Base-by-base conservation (phyloP, 2,888 invertebrate species). In the Cryptus armator region DNA sequence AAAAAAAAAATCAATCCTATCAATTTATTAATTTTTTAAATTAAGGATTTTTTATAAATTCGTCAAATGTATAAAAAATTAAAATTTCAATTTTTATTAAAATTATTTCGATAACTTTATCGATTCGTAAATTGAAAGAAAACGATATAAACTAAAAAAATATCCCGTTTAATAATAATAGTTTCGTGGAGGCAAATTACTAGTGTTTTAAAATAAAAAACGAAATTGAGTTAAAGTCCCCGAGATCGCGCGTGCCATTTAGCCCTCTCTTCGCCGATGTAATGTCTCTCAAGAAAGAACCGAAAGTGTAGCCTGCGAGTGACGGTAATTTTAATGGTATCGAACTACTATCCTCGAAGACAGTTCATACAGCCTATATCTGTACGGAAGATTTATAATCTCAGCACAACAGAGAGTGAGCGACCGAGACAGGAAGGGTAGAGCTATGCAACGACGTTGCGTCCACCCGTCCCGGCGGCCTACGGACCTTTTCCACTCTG, bases 321-420 rank as follows among this genome's bases (percentile, higher is more conserved):
- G 89, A 88, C 86, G 88, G 86, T 88, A 89, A 89, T 88, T 90
- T 87, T 88, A 87, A 86, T 84, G 84, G 84, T 81, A 86, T 86
- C 80, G 85, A 83, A 88, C 87, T 81, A 7, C 86, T 79, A 83
- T 86, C 81, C 83, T 84, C 84, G 83, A 86, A 86, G 83, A 83
- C 84, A 87, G 86, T 68, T 83, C 71, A 84, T 78, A 84, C 80
- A 78, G 66, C 77, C 76, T 83, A 81, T 81, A 81, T 44, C 29
- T 51, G 9, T 77, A 14, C 43, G 16, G 48, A 64, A 9, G 59
- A 76, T 70, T 44, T 71, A 70, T 81, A 71, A 37, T 37, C 70
- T 37, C 67, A 19, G 29, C 44, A 48, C 3, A 48, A 48, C 48
- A 37, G 71, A 78, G 77, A 16, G 29, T 43, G 71, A 44, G 44